Evolutionary conservation across 2,113 vertebrate genomes (phyloP).

Genomic region (Gadus macrocephalus): DNA sequence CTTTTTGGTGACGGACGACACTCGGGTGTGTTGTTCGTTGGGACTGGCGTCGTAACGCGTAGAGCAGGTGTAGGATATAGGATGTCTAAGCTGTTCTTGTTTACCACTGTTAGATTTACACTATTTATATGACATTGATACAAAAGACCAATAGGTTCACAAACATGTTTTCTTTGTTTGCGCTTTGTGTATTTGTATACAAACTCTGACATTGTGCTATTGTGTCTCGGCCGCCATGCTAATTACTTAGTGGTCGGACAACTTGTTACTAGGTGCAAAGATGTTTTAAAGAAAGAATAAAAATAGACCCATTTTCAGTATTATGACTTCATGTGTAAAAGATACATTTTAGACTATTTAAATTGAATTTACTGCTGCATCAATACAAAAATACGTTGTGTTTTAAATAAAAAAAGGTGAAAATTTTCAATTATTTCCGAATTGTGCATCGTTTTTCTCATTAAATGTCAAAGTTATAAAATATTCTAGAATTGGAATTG

Average conservation of each 20-base stretch:
- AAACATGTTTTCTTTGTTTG: slow-evolving; percentile 57
- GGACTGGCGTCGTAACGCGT: neutral
- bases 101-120: slow-evolving; percentile 49
- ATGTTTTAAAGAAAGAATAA: slow-evolving; percentile 58
- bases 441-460: too few species aligned
- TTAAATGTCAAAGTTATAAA: too few species aligned
- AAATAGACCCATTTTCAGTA: slow-evolving; percentile 55
- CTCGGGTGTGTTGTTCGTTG: neutral
- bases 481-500: too few species aligned
- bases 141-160: slow-evolving; percentile 42
- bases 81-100: slow-evolving; percentile 20
- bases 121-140: slow-evolving; percentile 65
- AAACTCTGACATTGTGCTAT: slow-evolving; percentile 41
- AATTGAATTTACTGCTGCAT: slow-evolving; percentile 64
- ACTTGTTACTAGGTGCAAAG: slow-evolving; percentile 65
- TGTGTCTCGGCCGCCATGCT: slow-evolving; percentile 51
- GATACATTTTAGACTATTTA: slow-evolving; percentile 79
- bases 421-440: neutral
- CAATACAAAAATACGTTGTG: slow-evolving; percentile 62
- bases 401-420: slow-evolving; percentile 72
- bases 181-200: slow-evolving; percentile 66
- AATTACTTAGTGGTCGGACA: slow-evolving; percentile 60
- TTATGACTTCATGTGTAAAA: slow-evolving; percentile 47
- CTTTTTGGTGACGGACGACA: too few species aligned
- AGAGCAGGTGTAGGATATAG: slow-evolving; percentile 17